These are phyloP conservation scores for Macaria notata DNA, from an alignment of 2,888 invertebrate species.

Conservation along the genomic window DNA sequence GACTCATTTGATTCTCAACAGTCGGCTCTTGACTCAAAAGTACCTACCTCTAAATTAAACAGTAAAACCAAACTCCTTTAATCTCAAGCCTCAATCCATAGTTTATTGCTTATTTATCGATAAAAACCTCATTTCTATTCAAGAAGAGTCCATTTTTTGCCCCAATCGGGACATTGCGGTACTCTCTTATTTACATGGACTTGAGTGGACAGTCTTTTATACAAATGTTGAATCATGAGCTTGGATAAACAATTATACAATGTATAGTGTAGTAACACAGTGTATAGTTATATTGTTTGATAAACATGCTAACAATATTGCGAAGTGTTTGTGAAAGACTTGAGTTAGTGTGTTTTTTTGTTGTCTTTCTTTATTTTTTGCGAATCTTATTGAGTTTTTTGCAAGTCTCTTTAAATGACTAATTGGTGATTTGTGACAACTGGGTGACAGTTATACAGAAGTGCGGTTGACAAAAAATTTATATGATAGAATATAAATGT, in stretches of 20 bases:
- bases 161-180: conserved; percentile 39
- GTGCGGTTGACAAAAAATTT: conserved; percentile 13
- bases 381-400: conserved; percentile 12
- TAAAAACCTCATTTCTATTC: conserved; percentile 13
- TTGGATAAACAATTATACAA: conserved; percentile 10
- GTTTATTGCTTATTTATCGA: conserved; percentile 15
- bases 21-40: background rate
- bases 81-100: conserved; percentile 12
- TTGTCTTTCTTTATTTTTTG: conserved; percentile 9
- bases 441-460: background rate
- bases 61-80: conserved; percentile 1
- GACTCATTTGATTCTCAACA: too few relatives aligned
- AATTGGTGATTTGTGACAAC: conserved; percentile 11
- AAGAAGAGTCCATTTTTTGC: conserved; percentile 22
- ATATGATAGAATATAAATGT: too few relatives aligned
- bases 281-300: conserved; percentile 46
- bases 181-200: conserved; percentile 32
- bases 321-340: conserved; percentile 43
- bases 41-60: conserved; percentile 2
- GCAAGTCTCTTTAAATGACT: background rate
- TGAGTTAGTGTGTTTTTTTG: conserved; percentile 22
- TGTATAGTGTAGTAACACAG: conserved; percentile 15
- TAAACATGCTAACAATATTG: conserved; percentile 54
- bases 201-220: conserved; percentile 27
- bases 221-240: conserved; percentile 17